Evolutionary conservation across 2,113 vertebrate species (phyloP).

Genomic region (Hiodon alosoides): DNA sequence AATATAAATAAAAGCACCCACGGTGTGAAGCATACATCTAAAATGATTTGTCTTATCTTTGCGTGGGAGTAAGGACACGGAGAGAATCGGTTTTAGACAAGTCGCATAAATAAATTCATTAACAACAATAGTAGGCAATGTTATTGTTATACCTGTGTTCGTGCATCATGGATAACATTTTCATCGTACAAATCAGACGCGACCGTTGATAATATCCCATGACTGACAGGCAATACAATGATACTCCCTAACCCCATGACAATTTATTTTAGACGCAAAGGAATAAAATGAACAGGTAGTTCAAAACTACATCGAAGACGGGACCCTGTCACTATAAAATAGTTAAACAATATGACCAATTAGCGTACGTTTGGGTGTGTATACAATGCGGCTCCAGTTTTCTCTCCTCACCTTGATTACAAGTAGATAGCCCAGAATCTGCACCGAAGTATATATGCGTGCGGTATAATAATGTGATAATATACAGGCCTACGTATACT

Average conservation of each 20-base stretch:
- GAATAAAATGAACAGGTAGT: no score
- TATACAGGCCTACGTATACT: constrained; percentile 39
- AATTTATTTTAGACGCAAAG: constrained; percentile 1
- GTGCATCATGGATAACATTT: background rate
- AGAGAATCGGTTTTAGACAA: no score
- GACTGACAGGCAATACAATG: no score
- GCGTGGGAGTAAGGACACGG: no score
- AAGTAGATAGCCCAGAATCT: background rate
- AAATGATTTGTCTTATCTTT: no score
- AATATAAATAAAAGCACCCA: constrained; percentile 5
- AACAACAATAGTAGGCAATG: no score
- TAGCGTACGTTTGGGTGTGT: background rate
- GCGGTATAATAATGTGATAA: background rate
- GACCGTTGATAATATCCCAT: no score
- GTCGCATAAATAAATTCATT: no score
- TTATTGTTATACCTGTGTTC: background rate
- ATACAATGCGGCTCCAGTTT: background rate
- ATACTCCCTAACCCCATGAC: background rate
- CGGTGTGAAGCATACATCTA: background rate
- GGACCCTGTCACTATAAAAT: no score
- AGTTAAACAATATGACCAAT: no score
- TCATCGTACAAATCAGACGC: background rate
- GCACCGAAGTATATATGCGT: constrained; percentile 8
- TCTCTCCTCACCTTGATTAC: no score
- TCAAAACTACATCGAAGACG: no score